Conservation (phyloP, 2,888 invertebrate species). For the Nudaria mundana region DNA sequence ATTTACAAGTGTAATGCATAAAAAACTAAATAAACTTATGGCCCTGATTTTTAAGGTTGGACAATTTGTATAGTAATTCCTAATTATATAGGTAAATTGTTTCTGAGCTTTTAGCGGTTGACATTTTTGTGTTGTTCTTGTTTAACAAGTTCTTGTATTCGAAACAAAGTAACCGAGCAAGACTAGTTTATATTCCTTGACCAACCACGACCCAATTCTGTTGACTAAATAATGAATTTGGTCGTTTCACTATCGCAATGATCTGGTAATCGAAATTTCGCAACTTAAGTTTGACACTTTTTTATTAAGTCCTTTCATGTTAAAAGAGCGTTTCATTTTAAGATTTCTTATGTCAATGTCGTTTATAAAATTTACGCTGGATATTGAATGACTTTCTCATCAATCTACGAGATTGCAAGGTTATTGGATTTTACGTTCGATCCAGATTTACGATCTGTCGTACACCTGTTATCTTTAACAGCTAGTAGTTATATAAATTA, state of each 20-base stretch:
- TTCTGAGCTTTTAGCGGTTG: conserved; percentile 1
- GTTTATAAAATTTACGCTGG: conserved; percentile 2
- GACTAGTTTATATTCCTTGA: conserved; percentile 38
- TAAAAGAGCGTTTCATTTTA: conserved; percentile 2
- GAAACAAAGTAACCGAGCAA: conserved; percentile 35
- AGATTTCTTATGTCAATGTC: conserved; percentile 10
- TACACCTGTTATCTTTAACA: conserved; percentile 3
- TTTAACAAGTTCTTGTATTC: conserved; percentile 7
- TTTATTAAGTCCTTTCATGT: not conserved
- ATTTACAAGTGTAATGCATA: too few species aligned
- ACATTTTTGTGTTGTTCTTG: conserved; percentile 1
- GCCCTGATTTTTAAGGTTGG: too few species aligned
- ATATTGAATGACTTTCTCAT: conserved; percentile 6
- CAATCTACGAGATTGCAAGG: not conserved
- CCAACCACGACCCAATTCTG: conserved; percentile 37
- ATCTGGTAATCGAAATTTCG: conserved; percentile 12
- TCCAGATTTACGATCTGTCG: conserved; percentile 21
- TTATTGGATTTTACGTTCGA: conserved; percentile 10
- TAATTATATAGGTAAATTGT: too few species aligned
- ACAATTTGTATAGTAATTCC: too few species aligned
- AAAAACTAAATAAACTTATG: too few species aligned
- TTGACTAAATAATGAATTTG: conserved; percentile 33
- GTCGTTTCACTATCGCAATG: conserved; percentile 38
- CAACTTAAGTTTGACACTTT: conserved; percentile 22
- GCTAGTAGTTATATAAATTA: too few species aligned